Base-by-base conservation (phyloP, 2,888 invertebrate species). In the Pterostichus niger region DNA sequence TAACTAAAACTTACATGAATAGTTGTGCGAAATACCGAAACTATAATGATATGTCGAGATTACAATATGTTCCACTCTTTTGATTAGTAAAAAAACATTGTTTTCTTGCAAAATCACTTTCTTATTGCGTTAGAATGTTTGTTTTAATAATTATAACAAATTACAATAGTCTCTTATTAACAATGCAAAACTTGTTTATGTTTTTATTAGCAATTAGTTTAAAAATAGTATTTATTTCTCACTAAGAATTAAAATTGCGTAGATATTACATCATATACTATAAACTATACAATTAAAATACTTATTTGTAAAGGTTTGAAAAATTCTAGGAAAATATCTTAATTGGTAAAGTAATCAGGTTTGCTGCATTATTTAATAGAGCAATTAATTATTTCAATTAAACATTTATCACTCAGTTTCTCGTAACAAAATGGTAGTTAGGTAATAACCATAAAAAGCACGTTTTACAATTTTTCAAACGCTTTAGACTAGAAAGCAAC, bases 371-470 rank as follows among this genome's bases (percentile, higher is more conserved):
- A 71, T 71, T 71, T 71, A 77, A 77, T 77, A 31, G 77, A 77
- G 59, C 77, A 15, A 77, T 77, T 77, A 54, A 77, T 77, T 77
- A 77, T 77, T 77, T 77, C n/a, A 54, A 56, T 35, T 33, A 56
- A 35, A 15, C 75, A 75, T 75, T 75, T 52, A 75, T 75, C 75
- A 52, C 40, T 40, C 9, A 40, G 40, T 40, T 3, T 40, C 40
- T 40, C 3, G 40, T 7, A 40, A 3, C 40, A 40, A 40, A 35
- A 40, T 40, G 40, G 0, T 9, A 6, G 59, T 59, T 59, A 15
- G 6, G 64, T 31, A 64, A 64, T 33, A 35, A 64, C 13, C n/a
- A 64, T 64, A 64, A 64, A 33, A 59, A 59, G 10, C 11, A 64
- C 10, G 17, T 17, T 71, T 71, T 71, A 17, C 64, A 64, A 11